Base-by-base conservation (phyloP, 1,140 invertebrate genomes). In the Phymastichus coffea region DNA sequence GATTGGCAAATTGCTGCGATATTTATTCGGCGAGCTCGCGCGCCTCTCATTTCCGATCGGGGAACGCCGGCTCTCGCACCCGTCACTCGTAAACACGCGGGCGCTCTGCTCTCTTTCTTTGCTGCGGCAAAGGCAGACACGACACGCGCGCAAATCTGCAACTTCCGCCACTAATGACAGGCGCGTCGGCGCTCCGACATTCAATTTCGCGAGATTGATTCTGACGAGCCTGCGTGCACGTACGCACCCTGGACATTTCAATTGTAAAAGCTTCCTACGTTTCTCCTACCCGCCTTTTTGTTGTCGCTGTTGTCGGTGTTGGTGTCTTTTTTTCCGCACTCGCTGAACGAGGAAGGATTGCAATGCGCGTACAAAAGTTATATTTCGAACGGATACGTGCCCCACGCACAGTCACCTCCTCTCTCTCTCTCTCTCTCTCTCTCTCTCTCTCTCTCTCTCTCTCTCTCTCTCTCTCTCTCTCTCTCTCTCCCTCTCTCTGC, bases 401-500 rank as follows among this genome's bases (percentile, higher is more conserved):
- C n/a, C n/a, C n/a, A n/a, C n/a, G n/a, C n/a, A n/a, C n/a, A n/a
- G n/a, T n/a, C n/a, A 33, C 28, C 28, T 12, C 28, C 28, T 33
- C 28, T 33, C 28, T 33, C 28, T 12, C 12, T 33, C 28, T 33
- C 28, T 12, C 12, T 12, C 28, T 33, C 28, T 12, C 12, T 12
- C 12, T 33, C 28, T 33, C 6, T 6, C 28, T 6, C 12, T 33
- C 12, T 33, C 28, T 7, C 6, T 33, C 28, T 12, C 6, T 33
- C 28, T 12, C 28, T 6, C 28, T 35, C 33, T 40, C 56, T 22
- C 37, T 28, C 43, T 43, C 61, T 38, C 22, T 23, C 30, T 44
- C 55, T 61, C 57, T 20, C 30, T 35, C 43, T 33, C 40, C 46
- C 33, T 64, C 19, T 25, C 57, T 41, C 49, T 55, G 26, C 44